Conservation (phyloP, 2,797 vertebrate genomes). For the Chloroceryle inda region DNA sequence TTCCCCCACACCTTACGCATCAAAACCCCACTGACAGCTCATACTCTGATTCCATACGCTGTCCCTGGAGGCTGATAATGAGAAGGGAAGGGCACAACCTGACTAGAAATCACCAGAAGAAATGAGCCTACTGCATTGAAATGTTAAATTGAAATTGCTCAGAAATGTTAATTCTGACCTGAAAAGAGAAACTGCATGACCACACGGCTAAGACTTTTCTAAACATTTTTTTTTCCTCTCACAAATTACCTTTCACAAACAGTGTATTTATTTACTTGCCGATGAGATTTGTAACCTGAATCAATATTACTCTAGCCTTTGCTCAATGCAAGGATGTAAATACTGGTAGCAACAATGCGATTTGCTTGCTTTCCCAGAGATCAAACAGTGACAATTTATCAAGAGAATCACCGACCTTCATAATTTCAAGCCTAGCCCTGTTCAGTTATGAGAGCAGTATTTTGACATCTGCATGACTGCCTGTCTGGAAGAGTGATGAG, state of each 20-base stretch:
- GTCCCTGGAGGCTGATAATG: neutral
- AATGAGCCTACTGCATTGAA: neutral
- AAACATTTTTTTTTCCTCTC: neutral
- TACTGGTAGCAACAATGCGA: neutral
- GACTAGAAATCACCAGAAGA: neutral
- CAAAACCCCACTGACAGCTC: neutral
- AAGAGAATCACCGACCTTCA: neutral
- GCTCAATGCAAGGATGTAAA: neutral
- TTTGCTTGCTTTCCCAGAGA: neutral
- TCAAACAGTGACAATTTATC: neutral
- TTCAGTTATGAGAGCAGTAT: neutral
- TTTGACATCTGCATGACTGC: neutral
- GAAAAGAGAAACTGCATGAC: neutral
- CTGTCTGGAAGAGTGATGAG: neutral
- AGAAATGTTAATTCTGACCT: neutral
- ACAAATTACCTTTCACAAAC: neutral
- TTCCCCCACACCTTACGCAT: neutral
- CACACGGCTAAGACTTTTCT: neutral
- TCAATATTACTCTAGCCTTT: neutral
- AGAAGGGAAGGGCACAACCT: neutral
- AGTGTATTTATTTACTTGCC: neutral
- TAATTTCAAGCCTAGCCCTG: neutral
- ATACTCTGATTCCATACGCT: neutral
- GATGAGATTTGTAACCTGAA: constrained; percentile 47
- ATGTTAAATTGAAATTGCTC: neutral